A percentile compares a stretch with the other conserved stretches of the same genome.
phyloP scores from a whole-genome alignment of 2,888 invertebrate genomes.

The Ormyrus thymus region DNA sequence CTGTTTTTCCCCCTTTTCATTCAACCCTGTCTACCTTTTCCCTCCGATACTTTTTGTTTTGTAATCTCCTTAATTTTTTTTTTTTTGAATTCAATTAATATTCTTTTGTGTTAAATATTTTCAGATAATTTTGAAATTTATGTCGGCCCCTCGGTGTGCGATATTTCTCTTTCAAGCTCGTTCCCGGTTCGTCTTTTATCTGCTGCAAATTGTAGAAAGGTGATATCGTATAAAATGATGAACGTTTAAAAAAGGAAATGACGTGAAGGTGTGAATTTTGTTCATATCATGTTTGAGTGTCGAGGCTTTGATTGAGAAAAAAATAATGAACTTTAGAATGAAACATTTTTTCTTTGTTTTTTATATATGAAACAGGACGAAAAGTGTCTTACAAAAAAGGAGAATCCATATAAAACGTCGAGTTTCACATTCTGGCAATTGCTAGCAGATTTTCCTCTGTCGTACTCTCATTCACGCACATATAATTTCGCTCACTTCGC shows the following conservation, averaged over 20 bases:
- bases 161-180: constrained; percentile 36
- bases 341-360: constrained; percentile 52
- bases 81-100: constrained; percentile 2
- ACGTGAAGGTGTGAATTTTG: constrained; percentile 1
- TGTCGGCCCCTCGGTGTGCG: constrained; percentile 16
- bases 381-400: constrained; percentile 58
- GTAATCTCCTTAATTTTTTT: neutral
- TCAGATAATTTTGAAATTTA: constrained; percentile 2
- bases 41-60: constrained; percentile 50
- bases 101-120: neutral
- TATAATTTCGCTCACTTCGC: constrained; percentile 58
- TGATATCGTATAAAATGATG: constrained; percentile 11
- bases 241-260: neutral
- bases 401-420: constrained; percentile 58
- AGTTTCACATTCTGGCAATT: constrained; percentile 56
- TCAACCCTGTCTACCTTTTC: constrained; percentile 56
- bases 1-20: constrained; percentile 22
- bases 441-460: constrained; percentile 51
- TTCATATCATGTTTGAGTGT: constrained; percentile 12
- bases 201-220: constrained; percentile 35
- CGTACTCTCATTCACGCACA: constrained; percentile 50
- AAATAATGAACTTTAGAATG: constrained; percentile 53
- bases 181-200: constrained; percentile 22
- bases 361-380: constrained; percentile 58
- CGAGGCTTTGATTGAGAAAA: constrained; percentile 49